Percentiles rank a stretch among this genome's conserved stretches.
Evolutionary conservation across 2,113 vertebrate genomes (phyloP).

Genomic region (Leucoraja erinaceus): DNA sequence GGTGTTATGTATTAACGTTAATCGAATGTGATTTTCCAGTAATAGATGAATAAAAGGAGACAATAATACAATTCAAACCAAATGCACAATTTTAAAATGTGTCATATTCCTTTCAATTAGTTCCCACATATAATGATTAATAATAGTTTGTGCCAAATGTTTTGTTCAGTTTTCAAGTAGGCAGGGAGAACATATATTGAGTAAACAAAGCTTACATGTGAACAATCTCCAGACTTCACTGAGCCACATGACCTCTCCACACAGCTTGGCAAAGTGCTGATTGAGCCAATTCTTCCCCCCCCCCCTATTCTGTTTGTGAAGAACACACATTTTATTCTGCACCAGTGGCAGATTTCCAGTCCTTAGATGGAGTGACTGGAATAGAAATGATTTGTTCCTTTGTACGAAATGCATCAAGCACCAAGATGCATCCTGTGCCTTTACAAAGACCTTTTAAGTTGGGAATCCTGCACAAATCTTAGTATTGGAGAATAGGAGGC

Average conservation of each 20-base stretch:
- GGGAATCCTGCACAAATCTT: background rate
- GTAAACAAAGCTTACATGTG: background rate
- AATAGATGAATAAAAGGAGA: background rate
- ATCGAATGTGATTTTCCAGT: background rate
- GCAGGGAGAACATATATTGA: background rate
- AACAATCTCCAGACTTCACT: background rate
- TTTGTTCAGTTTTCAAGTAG: background rate
- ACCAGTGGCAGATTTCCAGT: background rate
- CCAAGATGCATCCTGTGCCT: background rate
- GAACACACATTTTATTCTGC: background rate
- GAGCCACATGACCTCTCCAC: background rate
- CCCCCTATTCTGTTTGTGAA: background rate
- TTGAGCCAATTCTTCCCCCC: background rate
- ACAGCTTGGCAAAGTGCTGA: slow-evolving; percentile 4
- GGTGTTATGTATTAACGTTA: background rate
- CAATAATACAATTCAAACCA: background rate
- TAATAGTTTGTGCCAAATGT: background rate
- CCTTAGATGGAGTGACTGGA: background rate
- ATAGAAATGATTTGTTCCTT: slow-evolving; percentile 14
- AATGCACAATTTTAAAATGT: background rate
- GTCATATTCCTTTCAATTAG: background rate
- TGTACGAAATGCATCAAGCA: background rate
- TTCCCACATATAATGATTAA: background rate
- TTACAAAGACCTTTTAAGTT: background rate
- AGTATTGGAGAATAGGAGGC: background rate